phyloP scores from a whole-genome alignment of 2,797 vertebrate genomes.

The Sebastes diaconus region DNA sequence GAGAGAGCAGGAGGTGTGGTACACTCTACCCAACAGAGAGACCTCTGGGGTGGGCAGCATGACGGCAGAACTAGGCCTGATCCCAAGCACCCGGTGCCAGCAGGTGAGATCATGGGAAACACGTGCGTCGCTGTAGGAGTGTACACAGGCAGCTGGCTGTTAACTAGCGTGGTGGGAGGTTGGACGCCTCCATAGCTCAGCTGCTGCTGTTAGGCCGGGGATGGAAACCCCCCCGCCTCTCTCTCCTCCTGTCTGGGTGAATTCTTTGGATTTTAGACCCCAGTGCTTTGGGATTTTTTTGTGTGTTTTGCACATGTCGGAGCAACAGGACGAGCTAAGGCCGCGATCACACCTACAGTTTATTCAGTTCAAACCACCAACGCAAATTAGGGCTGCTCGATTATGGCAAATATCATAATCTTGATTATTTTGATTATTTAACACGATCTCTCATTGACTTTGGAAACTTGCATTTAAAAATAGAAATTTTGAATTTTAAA shows the following conservation, averaged over 20 bases:
- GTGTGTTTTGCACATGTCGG: neutral
- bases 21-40: slow-evolving; percentile 27
- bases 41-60: slow-evolving; percentile 52
- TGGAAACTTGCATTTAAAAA: too few relatives aligned
- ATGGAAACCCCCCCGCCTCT: slow-evolving; percentile 34
- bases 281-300: neutral
- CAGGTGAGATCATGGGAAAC: slow-evolving; percentile 83
- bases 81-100: slow-evolving; percentile 53
- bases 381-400: too few relatives aligned
- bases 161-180: slow-evolving; percentile 63
- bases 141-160: slow-evolving; percentile 70
- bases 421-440: too few relatives aligned
- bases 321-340: neutral
- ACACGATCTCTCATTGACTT: too few relatives aligned
- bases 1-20: slow-evolving; percentile 15
- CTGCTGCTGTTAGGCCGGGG: slow-evolving; percentile 34
- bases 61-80: slow-evolving; percentile 51
- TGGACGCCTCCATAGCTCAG: slow-evolving; percentile 50
- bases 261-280: slow-evolving; percentile 1
- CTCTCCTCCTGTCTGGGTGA: slow-evolving; percentile 11
- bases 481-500: too few relatives aligned
- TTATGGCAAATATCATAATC: too few relatives aligned
- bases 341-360: neutral
- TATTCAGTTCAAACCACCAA: neutral
- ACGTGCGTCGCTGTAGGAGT: slow-evolving; percentile 33